A percentile compares a stretch with the other conserved stretches of the same genome.
Evolutionary conservation across 2,888 invertebrate genomes (phyloP).

Genomic region (Xanthorhoe spadicearia): DNA sequence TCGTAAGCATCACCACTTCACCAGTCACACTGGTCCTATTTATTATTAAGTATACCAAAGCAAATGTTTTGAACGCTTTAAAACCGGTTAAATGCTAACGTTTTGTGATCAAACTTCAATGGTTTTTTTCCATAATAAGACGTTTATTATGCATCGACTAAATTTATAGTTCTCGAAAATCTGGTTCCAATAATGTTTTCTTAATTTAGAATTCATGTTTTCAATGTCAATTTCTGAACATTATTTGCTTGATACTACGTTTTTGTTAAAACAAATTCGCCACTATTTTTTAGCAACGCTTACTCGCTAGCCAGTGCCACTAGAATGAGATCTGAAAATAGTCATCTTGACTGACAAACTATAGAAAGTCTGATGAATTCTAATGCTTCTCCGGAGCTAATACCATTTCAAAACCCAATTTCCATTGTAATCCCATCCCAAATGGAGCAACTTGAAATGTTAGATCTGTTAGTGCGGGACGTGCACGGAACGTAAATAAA

Average conservation of each 20-base stretch:
- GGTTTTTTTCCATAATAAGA: constrained; percentile 37
- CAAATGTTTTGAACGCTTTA: constrained; percentile 14
- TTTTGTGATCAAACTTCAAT: constrained; percentile 21
- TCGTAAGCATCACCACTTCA: constrained; percentile 31
- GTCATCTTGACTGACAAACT: not conserved
- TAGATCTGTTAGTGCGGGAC: constrained; percentile 51
- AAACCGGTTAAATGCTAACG: constrained; percentile 7
- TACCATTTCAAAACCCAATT: not conserved
- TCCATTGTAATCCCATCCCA: constrained; percentile 11
- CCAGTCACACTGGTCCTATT: constrained; percentile 41
- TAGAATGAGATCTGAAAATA: not conserved
- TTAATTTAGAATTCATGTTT: constrained; percentile 22
- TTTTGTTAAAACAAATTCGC: not conserved
- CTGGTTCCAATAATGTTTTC: constrained; percentile 15
- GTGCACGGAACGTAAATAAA: constrained; percentile 81
- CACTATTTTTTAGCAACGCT: not conserved
- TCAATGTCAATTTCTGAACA: constrained; percentile 16
- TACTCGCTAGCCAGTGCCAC: not conserved
- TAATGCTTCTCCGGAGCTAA: not conserved
- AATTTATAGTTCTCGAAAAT: constrained; percentile 18
- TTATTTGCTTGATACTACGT: not conserved
- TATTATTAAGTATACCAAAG: constrained; percentile 32
- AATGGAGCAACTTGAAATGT: constrained; percentile 34
- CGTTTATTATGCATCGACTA: not conserved
- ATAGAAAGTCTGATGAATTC: not conserved